These are phyloP conservation scores for Ameiurus melas DNA, from an alignment of 2,113 vertebrate species.

Conservation along the genomic window DNA sequence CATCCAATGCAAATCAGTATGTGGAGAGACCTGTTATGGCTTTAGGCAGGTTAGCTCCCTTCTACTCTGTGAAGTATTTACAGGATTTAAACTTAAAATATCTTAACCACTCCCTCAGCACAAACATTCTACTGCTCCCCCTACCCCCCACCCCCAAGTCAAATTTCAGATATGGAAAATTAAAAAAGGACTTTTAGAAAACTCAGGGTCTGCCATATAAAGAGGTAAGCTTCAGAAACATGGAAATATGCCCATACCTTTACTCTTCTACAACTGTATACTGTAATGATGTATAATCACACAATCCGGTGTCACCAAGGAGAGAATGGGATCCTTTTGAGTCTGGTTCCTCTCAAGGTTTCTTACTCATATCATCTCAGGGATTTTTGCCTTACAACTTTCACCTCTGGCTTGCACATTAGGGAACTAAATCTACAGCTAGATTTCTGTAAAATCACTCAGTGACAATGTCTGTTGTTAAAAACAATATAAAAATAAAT, in stretches of 20 bases:
- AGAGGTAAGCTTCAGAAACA: too few species aligned
- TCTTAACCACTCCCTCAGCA: not conserved
- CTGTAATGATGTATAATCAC: not conserved
- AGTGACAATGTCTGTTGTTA: not conserved
- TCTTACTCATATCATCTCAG: not conserved
- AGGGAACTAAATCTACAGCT: not conserved
- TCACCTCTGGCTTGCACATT: not conserved
- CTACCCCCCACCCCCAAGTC: too few species aligned
- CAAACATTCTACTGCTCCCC: conserved; percentile 6
- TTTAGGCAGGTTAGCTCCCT: not conserved
- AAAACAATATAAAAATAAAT: not conserved
- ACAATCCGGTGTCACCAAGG: not conserved
- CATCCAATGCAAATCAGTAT: conserved; percentile 14
- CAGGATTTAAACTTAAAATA: not conserved
- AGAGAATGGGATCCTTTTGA: not conserved
- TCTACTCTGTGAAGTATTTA: not conserved
- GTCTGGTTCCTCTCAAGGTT: not conserved
- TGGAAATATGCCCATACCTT: not conserved
- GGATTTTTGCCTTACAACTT: not conserved
- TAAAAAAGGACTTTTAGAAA: too few species aligned
- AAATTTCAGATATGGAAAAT: not conserved
- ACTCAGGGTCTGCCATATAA: too few species aligned
- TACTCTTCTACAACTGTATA: not conserved
- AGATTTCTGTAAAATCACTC: not conserved
- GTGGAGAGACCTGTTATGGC: conserved; percentile 1